Percentiles rank a stretch among this genome's conserved stretches.
Conservation (phyloP, 2,888 invertebrate genomes). For the Galerucella calmariensis region DNA sequence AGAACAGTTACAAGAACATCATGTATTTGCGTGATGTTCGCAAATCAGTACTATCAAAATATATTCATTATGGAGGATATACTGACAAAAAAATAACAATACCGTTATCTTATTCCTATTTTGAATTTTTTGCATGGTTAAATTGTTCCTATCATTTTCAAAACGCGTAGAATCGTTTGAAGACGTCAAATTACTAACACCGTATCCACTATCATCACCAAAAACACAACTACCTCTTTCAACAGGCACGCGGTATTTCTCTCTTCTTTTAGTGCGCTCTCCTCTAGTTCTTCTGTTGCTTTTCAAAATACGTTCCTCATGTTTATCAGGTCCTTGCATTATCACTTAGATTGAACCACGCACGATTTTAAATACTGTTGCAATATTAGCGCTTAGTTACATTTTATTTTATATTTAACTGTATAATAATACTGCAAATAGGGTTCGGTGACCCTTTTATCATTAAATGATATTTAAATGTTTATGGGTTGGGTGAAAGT, state of each 20-base stretch:
- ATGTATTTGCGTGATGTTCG: too few relatives aligned
- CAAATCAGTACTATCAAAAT: background rate
- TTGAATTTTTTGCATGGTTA: background rate
- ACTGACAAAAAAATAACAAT: background rate
- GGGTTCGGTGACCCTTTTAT: slow-evolving; percentile 25
- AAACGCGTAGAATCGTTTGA: slow-evolving; percentile 41
- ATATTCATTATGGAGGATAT: background rate
- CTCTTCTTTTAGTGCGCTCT: slow-evolving; percentile 59
- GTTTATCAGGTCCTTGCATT: background rate
- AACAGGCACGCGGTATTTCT: slow-evolving; percentile 55
- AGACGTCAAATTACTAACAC: slow-evolving; percentile 38
- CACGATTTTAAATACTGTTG: slow-evolving; percentile 5
- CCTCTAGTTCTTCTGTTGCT: slow-evolving; percentile 57
- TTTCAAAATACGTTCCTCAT: background rate
- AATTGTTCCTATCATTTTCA: background rate
- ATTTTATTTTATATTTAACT: slow-evolving; percentile 8
- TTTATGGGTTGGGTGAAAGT: slow-evolving; percentile 14
- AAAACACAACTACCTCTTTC: slow-evolving; percentile 38
- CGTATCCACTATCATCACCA: slow-evolving; percentile 37
- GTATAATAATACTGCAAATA: slow-evolving; percentile 24
- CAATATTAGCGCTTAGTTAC: slow-evolving; percentile 8
- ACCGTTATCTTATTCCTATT: background rate
- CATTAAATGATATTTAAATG: slow-evolving; percentile 9
- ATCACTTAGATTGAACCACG: background rate
- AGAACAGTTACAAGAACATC: too few relatives aligned